Evolutionary conservation across 2,113 vertebrate species (phyloP).

Genomic region (Dipodomys spectabilis): DNA sequence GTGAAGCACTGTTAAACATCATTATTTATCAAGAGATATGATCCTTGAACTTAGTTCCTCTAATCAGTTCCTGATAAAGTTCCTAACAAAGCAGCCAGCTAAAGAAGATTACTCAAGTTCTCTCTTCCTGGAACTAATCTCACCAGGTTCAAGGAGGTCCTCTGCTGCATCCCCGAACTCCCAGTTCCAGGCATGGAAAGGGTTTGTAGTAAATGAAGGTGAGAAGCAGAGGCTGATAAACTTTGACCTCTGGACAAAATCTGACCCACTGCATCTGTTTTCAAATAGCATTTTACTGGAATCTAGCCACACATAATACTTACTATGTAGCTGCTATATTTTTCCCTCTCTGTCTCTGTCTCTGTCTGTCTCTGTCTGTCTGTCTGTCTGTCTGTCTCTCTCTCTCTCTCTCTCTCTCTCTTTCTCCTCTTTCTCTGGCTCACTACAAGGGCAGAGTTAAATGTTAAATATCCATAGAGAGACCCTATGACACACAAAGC

Average conservation of each 20-base stretch:
- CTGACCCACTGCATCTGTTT: not conserved
- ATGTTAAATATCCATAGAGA: not conserved
- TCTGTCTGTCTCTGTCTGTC: no score
- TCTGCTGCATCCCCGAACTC: not conserved
- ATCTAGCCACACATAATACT: not conserved
- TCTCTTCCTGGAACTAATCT: not conserved
- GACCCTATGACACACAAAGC: not conserved
- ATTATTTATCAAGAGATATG: slow-evolving; percentile 68
- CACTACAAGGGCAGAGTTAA: not conserved
- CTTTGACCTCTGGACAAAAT: not conserved
- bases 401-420: no score
- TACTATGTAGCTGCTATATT: not conserved
- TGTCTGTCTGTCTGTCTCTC: no score
- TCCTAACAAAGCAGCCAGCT: slow-evolving; percentile 17
- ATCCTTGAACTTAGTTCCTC: slow-evolving; percentile 59
- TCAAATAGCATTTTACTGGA: not conserved
- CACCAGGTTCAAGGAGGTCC: not conserved
- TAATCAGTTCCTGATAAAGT: slow-evolving; percentile 54
- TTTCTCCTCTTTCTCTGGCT: not conserved
- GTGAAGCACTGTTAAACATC: slow-evolving; percentile 45
- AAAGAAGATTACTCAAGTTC: not conserved
- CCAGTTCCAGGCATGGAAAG: not conserved
- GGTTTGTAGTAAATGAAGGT: not conserved
- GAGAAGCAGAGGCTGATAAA: not conserved
- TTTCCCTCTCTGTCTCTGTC: no score